These are phyloP conservation scores for Channallabes apus DNA, from an alignment of 2,797 vertebrate species.

Conservation along the genomic window DNA sequence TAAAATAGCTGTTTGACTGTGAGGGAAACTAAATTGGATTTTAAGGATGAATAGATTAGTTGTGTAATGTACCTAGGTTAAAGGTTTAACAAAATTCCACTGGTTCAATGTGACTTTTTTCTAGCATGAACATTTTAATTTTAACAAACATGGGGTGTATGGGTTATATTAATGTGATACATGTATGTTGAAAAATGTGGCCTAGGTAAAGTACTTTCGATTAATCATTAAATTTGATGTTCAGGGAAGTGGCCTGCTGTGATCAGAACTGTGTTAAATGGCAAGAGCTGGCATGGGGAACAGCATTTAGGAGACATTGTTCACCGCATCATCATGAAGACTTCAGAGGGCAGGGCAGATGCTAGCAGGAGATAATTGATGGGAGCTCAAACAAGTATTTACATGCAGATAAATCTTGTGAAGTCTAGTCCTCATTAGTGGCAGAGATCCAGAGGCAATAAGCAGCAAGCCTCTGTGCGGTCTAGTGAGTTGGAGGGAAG, in stretches of 20 bases:
- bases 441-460: constrained; percentile 48
- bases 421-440: constrained; percentile 52
- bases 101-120: no score
- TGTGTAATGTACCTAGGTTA: no score
- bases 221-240: no score
- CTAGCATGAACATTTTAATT: no score
- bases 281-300: not conserved
- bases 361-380: constrained; percentile 45
- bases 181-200: no score
- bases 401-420: constrained; percentile 43
- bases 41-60: no score
- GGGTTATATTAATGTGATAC: no score
- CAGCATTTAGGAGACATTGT: constrained; percentile 17
- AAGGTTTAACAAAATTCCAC: no score
- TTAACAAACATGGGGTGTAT: no score
- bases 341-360: constrained; percentile 48
- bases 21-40: no score
- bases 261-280: constrained; percentile 5
- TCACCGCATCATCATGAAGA: constrained; percentile 51
- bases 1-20: no score
- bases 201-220: no score
- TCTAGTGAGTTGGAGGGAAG: constrained; percentile 27
- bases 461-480: constrained; percentile 33
- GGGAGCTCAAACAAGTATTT: constrained; percentile 49
- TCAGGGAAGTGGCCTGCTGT: not conserved